Conservation (phyloP, 2,797 vertebrate species). For the Siniperca undulata region DNA sequence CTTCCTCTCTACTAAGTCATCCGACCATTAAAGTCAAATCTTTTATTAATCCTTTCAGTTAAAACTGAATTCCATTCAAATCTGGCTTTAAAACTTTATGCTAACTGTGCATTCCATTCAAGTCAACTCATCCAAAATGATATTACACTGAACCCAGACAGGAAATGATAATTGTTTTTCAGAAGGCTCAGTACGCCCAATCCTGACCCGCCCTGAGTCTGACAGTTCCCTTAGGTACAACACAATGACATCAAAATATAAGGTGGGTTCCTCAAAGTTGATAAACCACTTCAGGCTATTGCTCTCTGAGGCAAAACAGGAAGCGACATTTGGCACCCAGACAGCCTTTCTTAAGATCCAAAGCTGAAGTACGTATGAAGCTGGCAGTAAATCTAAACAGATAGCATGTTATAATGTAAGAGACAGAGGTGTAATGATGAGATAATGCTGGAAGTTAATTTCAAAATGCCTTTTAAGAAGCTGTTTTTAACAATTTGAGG, state of each 20-base stretch:
- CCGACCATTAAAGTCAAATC: slow-evolving; percentile 74
- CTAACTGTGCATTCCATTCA: slow-evolving; percentile 72
- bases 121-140: slow-evolving; percentile 60
- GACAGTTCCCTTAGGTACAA: slow-evolving; percentile 58
- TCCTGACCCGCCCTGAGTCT: slow-evolving; percentile 74
- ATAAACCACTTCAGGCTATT: slow-evolving; percentile 54
- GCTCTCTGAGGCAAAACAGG: slow-evolving; percentile 54
- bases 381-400: slow-evolving; percentile 11
- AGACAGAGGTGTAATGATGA: slow-evolving; percentile 7
- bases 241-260: slow-evolving; percentile 54
- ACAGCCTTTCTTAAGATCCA: slow-evolving; percentile 13
- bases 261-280: slow-evolving; percentile 35
- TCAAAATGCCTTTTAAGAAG: not conserved
- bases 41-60: slow-evolving; percentile 79
- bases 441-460: not conserved
- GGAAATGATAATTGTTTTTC: slow-evolving; percentile 77
- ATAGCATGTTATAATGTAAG: not conserved
- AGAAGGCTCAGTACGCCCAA: slow-evolving; percentile 53
- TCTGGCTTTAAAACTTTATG: slow-evolving; percentile 69
- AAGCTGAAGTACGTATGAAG: slow-evolving; percentile 15
- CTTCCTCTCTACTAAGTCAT: slow-evolving; percentile 76
- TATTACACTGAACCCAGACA: slow-evolving; percentile 66
- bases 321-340: slow-evolving; percentile 51
- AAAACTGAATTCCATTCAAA: slow-evolving; percentile 74
- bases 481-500: not conserved